A percentile compares a stretch with the other conserved stretches of the same genome.
Evolutionary conservation across 2,888 invertebrate species (phyloP).

Genomic region (Drosophila algonquin): DNA sequence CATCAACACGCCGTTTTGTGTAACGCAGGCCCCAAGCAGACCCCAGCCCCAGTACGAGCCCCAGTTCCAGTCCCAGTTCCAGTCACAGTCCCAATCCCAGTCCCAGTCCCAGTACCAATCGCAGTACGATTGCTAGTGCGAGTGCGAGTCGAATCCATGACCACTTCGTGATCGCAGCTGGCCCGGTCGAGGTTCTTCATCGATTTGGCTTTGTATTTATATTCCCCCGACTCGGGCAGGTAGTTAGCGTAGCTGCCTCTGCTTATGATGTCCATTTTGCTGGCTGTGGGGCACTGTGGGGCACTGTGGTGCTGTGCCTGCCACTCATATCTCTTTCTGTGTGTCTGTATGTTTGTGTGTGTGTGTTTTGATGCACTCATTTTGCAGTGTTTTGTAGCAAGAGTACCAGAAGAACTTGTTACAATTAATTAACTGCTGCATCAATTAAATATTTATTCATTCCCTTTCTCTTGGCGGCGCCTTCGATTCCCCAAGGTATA

Average conservation of each 20-base stretch:
- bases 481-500: slow-evolving; percentile 23
- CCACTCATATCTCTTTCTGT: slow-evolving; percentile 56
- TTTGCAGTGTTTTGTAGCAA: slow-evolving; percentile 61
- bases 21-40: slow-evolving; percentile 41
- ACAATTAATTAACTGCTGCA: slow-evolving; percentile 76
- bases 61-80: slow-evolving; percentile 3
- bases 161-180: slow-evolving; percentile 43
- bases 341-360: neutral
- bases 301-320: slow-evolving; percentile 18
- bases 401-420: slow-evolving; percentile 59
- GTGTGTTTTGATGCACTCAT: slow-evolving; percentile 15
- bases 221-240: slow-evolving; percentile 18
- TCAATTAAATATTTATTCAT: slow-evolving; percentile 66
- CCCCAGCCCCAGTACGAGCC: slow-evolving; percentile 10
- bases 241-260: slow-evolving; percentile 68
- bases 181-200: slow-evolving; percentile 49
- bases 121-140: neutral
- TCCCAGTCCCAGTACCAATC: neutral
- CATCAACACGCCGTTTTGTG: slow-evolving; percentile 74
- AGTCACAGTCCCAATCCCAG: slow-evolving; percentile 5
- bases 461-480: slow-evolving; percentile 31
- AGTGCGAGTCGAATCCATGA: slow-evolving; percentile 26
- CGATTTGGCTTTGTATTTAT: slow-evolving; percentile 49
- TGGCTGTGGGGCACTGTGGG: neutral
- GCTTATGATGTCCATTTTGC: slow-evolving; percentile 68